Base-by-base conservation (phyloP, 2,888 invertebrate species). In the Hipparchia semele region DNA sequence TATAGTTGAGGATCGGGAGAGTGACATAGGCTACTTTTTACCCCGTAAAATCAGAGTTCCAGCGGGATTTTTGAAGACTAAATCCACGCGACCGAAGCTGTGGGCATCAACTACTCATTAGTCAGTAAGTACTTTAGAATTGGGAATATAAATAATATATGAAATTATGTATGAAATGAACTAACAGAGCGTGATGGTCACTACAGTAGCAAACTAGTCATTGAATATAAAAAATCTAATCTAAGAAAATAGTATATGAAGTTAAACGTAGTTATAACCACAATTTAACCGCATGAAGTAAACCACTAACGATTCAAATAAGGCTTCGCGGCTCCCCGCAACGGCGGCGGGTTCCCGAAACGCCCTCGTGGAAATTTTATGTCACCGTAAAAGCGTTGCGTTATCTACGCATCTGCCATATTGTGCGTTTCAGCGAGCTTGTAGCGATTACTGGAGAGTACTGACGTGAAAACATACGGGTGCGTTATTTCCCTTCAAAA, bases 401-500 rank as follows among this genome's bases (percentile, higher is more conserved):
- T 91, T 91, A 91, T 91, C 91, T 89, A 84, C 86, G 89, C 89
- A 90, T 92, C 91, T 86, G 84, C 86, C 91, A 88, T 91, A 90
- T 91, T 92, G 91, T 90, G 90, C 86, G 89, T 89, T 91, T 91
- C 87, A 86, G 87, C 83, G 85, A 77, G 83, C 86, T 87, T 88
- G 89, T 90, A 86, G 87, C 89, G 88, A 85, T 84, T 84, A 81
- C 65, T 65, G 80, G 77, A 77, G 78, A 84, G 80, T 79, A 81
- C 78, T 77, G 78, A 77, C 75, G 75, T 64, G 71, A 74, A 73
- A 79, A 86, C 79, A 80, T 75, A 90, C 86, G 87, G 83, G 56
- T 5, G 13, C 39, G 58, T 79, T 81, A 39, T 5, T 78, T 83
- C 13, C 10, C n/a, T 53, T 8, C 13, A 2, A 13, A 33, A 33